A percentile compares a stretch with the other conserved stretches of the same genome.
These are phyloP conservation scores for Lacerta bilineata DNA, from an alignment of 2,797 vertebrate species.

Conservation along the genomic window DNA sequence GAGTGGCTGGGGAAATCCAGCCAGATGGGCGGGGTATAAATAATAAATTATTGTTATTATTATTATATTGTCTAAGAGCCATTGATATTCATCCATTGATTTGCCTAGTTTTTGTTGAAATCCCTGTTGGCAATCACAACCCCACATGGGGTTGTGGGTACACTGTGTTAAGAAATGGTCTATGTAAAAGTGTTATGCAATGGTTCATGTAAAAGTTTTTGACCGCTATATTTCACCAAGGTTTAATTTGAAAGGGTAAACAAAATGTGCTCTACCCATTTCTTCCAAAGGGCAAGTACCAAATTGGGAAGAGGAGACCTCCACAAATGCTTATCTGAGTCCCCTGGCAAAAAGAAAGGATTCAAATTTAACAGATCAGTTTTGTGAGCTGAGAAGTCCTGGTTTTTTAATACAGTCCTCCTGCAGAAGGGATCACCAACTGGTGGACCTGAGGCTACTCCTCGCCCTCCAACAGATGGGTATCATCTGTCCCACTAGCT, in stretches of 20 bases:
- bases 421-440: background rate
- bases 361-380: background rate
- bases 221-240: too few relatives aligned
- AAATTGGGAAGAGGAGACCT: background rate
- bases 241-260: too few relatives aligned
- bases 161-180: background rate
- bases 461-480: background rate
- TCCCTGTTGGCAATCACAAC: background rate
- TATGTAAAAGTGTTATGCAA: too few relatives aligned
- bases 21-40: too few relatives aligned
- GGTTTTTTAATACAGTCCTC: background rate
- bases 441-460: background rate
- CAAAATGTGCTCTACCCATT: background rate
- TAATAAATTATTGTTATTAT: too few relatives aligned
- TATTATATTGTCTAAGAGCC: too few relatives aligned
- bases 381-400: background rate
- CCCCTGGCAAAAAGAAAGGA: background rate
- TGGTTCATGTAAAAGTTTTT: background rate
- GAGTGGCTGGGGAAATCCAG: too few relatives aligned
- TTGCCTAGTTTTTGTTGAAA: background rate
- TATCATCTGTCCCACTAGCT: background rate
- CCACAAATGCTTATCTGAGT: too few relatives aligned
- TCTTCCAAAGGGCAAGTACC: background rate
- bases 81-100: background rate
- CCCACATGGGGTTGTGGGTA: background rate